These are phyloP conservation scores for Myotis vivesi DNA, from an alignment of 2,797 vertebrate species.

Conservation along the genomic window DNA sequence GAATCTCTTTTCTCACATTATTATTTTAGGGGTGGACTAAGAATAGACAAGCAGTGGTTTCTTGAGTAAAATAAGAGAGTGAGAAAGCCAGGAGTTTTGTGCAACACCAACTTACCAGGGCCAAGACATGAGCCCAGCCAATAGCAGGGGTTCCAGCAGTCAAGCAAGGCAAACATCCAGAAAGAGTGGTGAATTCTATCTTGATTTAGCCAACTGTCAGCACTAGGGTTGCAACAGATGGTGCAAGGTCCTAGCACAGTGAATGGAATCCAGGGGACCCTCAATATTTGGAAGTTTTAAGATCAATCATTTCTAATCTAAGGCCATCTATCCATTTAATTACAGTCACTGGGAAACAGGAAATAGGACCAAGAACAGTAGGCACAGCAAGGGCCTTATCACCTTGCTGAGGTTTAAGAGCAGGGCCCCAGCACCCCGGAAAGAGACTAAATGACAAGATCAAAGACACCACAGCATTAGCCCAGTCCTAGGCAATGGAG, in stretches of 20 bases:
- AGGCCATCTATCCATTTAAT: neutral
- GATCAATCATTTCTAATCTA: slow-evolving; percentile 32
- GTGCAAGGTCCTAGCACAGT: neutral
- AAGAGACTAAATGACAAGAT: neutral
- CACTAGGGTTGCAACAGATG: slow-evolving; percentile 29
- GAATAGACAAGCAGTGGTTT: neutral
- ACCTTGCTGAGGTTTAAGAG: neutral
- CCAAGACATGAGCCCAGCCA: slow-evolving; percentile 42
- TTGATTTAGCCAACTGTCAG: slow-evolving; percentile 60
- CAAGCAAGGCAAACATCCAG: slow-evolving; percentile 31
- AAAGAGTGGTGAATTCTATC: slow-evolving; percentile 34
- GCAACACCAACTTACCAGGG: neutral
- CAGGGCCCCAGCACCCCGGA: neutral
- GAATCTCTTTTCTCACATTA: neutral
- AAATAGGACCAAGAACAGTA: neutral
- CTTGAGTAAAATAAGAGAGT: neutral
- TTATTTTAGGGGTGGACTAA: neutral
- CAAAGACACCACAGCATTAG: neutral
- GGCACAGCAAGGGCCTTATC: neutral
- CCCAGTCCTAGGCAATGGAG: neutral
- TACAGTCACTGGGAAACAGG: neutral
- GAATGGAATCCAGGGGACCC: neutral
- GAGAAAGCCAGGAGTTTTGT: slow-evolving; percentile 18
- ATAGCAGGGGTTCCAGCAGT: neutral
- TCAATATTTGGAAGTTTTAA: slow-evolving; percentile 40